Evolutionary conservation across 2,113 vertebrate genomes (phyloP), one percentile per base, ranked within the genome.

Genomic region (Sander vitreus): DNA sequence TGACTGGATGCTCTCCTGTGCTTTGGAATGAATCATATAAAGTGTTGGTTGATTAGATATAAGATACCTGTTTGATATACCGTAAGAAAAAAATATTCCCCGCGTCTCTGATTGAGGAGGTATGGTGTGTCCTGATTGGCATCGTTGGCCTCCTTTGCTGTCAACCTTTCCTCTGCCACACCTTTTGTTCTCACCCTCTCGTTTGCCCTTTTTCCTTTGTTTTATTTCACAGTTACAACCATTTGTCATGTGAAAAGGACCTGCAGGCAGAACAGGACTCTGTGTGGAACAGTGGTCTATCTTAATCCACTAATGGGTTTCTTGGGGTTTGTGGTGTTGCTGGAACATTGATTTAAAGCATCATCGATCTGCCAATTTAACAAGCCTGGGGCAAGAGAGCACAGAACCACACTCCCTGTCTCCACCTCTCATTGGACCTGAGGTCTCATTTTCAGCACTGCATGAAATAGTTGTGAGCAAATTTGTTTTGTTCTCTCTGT

Each of bases 251-350:
- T 82, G 75, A 71, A 88, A 89, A 84, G 57, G 60, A 91, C 80
- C 88, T 85, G 67, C 84, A 78, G 88, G 85, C 81, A 83, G 78
- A 89, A 81, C 70, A 73, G 84, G 76, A 75, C 79, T 87, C 75
- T n/a, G 66, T 76, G 74, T 59, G 73, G 88, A 90, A 85, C 73
- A 86, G 89, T 81, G 85, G 85, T 85, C 86, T 80, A 84, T 90
- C 90, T 90, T 91, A 91, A 93, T 92, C 87, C 90, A 84, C 92
- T 93, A 94, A 94, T 93, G 90, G 90, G 81, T 87, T 94, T 89
- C 87, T 87, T 88, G 89, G 90, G 92, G 87, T 89, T 90, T 87
- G 89, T 33, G 9, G 80, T 81, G 80, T 80, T 82, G 87, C 85
- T 90, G 85, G 81, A 91, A 91, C 89, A 93, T 92, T 91, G 91